Conservation (phyloP, 2,888 invertebrate species). For the Lithophane leautieri region DNA sequence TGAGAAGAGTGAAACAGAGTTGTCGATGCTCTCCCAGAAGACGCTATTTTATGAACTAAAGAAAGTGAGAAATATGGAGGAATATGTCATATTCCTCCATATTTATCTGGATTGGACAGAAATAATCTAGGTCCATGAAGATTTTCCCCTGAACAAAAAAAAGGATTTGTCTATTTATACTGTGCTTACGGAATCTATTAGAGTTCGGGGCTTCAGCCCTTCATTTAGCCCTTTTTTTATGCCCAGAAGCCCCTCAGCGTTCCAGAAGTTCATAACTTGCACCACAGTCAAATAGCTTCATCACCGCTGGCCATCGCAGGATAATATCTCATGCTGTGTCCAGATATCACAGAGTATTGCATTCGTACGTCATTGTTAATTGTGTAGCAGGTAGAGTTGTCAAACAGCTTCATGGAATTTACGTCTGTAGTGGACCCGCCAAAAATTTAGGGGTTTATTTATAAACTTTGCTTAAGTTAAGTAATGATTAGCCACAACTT, state of each 20-base stretch:
- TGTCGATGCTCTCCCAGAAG: not conserved
- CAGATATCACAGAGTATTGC: constrained; percentile 6
- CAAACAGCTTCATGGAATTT: not conserved
- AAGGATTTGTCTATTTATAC: not conserved
- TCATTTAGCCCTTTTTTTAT: not conserved
- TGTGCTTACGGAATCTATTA: no score
- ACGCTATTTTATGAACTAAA: not conserved
- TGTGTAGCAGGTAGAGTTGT: not conserved
- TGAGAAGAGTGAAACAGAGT: not conserved
- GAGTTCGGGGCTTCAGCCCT: not conserved
- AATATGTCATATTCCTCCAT: not conserved
- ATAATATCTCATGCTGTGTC: constrained; percentile 41
- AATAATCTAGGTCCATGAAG: not conserved
- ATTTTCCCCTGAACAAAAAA: not conserved
- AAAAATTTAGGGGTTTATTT: no score
- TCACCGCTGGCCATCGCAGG: constrained; percentile 37
- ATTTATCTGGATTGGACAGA: not conserved
- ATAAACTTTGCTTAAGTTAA: no score
- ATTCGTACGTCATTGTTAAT: constrained; percentile 16
- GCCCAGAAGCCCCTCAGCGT: not conserved
- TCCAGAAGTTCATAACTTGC: constrained; percentile 37
- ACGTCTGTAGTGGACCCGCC: not conserved
- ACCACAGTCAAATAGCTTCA: constrained; percentile 54
- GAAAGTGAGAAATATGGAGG: no score
- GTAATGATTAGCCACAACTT: no score